Evolutionary conservation across 2,888 invertebrate genomes (phyloP).

Genomic region (Odontocerum albicorne): DNA sequence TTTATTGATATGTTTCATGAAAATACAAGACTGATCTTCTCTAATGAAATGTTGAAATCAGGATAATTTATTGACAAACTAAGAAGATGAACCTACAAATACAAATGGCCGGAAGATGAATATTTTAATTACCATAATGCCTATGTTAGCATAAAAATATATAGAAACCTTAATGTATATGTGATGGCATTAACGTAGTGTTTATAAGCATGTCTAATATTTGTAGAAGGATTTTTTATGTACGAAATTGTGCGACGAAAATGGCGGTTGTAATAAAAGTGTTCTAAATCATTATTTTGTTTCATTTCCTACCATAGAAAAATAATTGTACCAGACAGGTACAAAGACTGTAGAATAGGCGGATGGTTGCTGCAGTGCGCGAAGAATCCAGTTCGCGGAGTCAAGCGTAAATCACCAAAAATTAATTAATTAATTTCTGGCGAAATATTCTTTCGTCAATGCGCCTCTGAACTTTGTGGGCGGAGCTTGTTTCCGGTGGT

Average conservation of each 20-base stretch:
- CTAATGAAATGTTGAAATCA: constrained; percentile 31
- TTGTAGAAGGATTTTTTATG: constrained; percentile 27
- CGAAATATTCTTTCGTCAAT: no score
- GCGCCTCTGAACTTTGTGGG: no score
- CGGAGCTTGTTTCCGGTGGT: no score
- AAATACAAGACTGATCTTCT: constrained; percentile 36
- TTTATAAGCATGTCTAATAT: constrained; percentile 28
- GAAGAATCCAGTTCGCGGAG: no score
- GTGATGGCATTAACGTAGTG: constrained; percentile 24
- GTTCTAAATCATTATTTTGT: constrained; percentile 22
- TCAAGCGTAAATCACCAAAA: no score
- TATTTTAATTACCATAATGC: constrained; percentile 30
- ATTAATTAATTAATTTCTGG: no score
- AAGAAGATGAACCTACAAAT: constrained; percentile 14
- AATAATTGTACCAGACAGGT: no score
- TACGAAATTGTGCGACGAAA: constrained; percentile 28
- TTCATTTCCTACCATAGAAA: background rate
- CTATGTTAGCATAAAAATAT: constrained; percentile 24
- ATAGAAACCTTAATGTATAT: constrained; percentile 17
- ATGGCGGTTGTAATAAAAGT: constrained; percentile 36
- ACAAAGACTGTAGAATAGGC: no score
- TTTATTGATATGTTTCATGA: constrained; percentile 32
- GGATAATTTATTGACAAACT: constrained; percentile 20
- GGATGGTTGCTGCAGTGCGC: no score
- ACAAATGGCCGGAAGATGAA: constrained; percentile 28